Evolutionary conservation across 2,797 vertebrate genomes (phyloP).

Genomic region (Oryzias sinensis): DNA sequence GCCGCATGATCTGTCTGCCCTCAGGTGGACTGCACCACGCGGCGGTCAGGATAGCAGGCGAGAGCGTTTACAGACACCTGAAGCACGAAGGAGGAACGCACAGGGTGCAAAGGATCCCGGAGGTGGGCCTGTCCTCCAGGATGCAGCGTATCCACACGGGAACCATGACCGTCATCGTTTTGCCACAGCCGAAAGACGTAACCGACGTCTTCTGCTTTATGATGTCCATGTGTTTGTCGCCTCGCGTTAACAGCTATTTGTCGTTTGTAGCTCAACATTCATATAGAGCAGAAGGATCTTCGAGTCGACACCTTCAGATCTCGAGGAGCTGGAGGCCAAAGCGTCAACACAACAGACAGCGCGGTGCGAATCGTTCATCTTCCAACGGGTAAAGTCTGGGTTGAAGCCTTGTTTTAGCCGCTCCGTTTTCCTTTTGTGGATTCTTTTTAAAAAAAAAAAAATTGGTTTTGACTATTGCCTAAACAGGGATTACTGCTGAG

Average conservation of each 20-base stretch:
- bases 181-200: constrained; percentile 89
- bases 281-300: constrained; percentile 86
- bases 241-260: neutral
- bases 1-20: neutral
- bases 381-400: constrained; percentile 81
- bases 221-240: too few relatives aligned
- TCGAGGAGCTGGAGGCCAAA: constrained; percentile 90
- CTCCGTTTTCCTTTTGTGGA: too few relatives aligned
- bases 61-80: constrained; percentile 83
- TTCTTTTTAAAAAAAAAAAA: too few relatives aligned
- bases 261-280: constrained; percentile 81
- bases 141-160: constrained; percentile 98
- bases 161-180: constrained; percentile 92
- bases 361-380: constrained; percentile 90
- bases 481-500: constrained; percentile 82
- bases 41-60: constrained; percentile 83
- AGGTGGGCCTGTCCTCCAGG: constrained; percentile 90
- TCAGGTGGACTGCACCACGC: constrained; percentile 93
- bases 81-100: constrained; percentile 93
- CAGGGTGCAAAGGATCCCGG: constrained; percentile 92
- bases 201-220: too few relatives aligned
- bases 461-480: too few relatives aligned
- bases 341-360: constrained; percentile 94
- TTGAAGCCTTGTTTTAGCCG: too few relatives aligned
- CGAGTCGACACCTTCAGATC: constrained; percentile 91